phyloP scores from a whole-genome alignment of 1,140 invertebrate genomes.

The Wasmannia auropunctata region DNA sequence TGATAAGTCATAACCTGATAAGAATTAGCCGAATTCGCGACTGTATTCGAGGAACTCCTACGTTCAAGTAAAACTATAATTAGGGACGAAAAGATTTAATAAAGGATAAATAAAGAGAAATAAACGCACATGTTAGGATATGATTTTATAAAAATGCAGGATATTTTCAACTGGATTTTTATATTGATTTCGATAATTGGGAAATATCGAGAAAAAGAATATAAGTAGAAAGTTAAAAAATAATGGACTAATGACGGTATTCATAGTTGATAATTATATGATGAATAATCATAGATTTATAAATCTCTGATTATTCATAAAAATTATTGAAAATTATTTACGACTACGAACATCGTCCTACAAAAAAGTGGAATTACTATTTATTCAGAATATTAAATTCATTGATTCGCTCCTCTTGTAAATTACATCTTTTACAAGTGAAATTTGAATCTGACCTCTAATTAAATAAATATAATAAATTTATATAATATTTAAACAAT shows the following conservation, averaged over 20 bases:
- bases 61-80: background rate
- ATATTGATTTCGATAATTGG: background rate
- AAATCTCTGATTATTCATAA: too few relatives aligned
- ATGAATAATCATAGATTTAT: too few relatives aligned
- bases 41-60: constrained; percentile 1
- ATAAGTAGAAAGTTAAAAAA: background rate
- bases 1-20: constrained; percentile 57
- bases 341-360: too few relatives aligned
- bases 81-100: background rate
- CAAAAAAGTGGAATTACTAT: too few relatives aligned
- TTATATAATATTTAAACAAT: too few relatives aligned
- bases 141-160: background rate
- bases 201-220: constrained; percentile 10
- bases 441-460: background rate
- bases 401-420: background rate
- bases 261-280: too few relatives aligned
- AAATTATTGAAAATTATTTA: too few relatives aligned
- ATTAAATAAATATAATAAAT: too few relatives aligned
- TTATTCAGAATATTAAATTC: background rate
- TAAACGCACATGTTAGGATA: background rate
- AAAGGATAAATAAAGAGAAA: constrained; percentile 7
- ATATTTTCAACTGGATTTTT: background rate
- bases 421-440: background rate
- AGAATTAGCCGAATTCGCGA: constrained; percentile 29
- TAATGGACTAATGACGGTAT: background rate